phyloP scores from a whole-genome alignment of 2,888 invertebrate genomes.

The Nectonema munidae region DNA sequence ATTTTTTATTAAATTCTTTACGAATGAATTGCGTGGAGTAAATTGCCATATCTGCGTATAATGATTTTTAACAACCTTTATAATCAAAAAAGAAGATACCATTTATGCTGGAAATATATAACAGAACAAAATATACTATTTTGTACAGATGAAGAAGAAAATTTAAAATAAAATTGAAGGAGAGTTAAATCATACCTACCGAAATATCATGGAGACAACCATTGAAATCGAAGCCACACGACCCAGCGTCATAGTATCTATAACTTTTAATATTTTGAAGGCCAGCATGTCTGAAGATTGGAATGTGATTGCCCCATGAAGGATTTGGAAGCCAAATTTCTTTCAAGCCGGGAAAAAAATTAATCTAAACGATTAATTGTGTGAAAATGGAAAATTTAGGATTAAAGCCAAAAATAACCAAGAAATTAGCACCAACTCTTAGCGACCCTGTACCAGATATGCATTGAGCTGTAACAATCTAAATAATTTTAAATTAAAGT shows the following conservation, averaged over 20 bases:
- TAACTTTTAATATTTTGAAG: slow-evolving; percentile 46
- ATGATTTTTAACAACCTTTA: too few species aligned
- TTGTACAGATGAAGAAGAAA: background rate
- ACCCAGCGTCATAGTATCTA: slow-evolving; percentile 63
- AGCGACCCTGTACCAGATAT: slow-evolving; percentile 87
- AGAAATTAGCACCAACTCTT: slow-evolving; percentile 56
- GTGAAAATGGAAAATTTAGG: background rate
- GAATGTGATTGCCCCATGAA: slow-evolving; percentile 90
- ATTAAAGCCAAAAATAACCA: slow-evolving; percentile 27
- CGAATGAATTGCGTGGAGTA: too few species aligned
- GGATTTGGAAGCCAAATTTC: slow-evolving; percentile 54
- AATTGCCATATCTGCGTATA: too few species aligned
- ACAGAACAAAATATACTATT: background rate
- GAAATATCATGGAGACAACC: slow-evolving; percentile 55
- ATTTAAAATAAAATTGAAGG: slow-evolving; percentile 1
- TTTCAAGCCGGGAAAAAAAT: slow-evolving; percentile 38
- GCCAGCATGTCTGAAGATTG: slow-evolving; percentile 49
- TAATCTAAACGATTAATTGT: slow-evolving; percentile 18
- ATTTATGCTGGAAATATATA: background rate
- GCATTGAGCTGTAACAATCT: slow-evolving; percentile 40
- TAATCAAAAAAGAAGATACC: too few species aligned
- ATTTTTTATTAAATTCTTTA: too few species aligned
- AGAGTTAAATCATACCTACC: slow-evolving; percentile 19
- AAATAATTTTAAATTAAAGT: slow-evolving; percentile 18
- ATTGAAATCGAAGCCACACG: slow-evolving; percentile 60